A percentile compares a stretch with the other conserved stretches of the same genome.
Conservation (phyloP, 2,888 invertebrate genomes). For the Acleris emargana region DNA sequence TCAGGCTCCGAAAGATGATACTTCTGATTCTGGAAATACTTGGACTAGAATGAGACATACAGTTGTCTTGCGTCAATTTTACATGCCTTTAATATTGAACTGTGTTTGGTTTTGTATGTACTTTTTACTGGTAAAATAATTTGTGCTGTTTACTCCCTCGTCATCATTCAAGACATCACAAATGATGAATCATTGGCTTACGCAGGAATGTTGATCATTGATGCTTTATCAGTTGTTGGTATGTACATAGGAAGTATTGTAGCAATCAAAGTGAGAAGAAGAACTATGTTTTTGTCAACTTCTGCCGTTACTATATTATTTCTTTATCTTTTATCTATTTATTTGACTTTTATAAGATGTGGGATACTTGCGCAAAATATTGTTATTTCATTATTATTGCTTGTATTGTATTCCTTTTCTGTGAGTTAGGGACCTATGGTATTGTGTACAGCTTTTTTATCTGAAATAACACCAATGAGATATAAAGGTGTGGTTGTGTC, state of each 20-base stretch:
- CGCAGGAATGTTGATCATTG: slow-evolving; percentile 21
- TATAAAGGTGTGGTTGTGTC: slow-evolving; percentile 10
- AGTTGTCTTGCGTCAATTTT: slow-evolving; percentile 13
- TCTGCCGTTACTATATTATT: slow-evolving; percentile 18
- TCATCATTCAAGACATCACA: slow-evolving; percentile 23
- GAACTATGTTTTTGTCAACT: slow-evolving; percentile 20
- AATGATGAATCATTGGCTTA: slow-evolving; percentile 17
- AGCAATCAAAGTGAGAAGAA: slow-evolving; percentile 14
- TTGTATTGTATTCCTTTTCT: slow-evolving; percentile 19
- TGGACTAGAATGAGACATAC: not conserved
- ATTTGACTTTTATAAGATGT: slow-evolving; percentile 7
- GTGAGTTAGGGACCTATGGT: slow-evolving; percentile 28
- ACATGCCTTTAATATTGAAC: slow-evolving; percentile 9
- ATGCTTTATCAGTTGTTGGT: slow-evolving; percentile 18
- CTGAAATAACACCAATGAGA: slow-evolving; percentile 22
- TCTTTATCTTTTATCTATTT: slow-evolving; percentile 5
- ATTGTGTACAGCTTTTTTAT: slow-evolving; percentile 5
- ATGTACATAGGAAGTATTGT: slow-evolving; percentile 20
- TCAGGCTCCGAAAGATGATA: not conserved
- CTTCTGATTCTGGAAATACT: not conserved
- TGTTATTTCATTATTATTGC: slow-evolving; percentile 5
- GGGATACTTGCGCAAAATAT: not conserved
- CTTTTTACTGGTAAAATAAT: slow-evolving; percentile 21
- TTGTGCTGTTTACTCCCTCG: slow-evolving; percentile 13
- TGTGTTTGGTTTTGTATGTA: slow-evolving; percentile 3